These are phyloP conservation scores for Athetis lepigone DNA, from an alignment of 2,888 invertebrate species.

Conservation along the genomic window DNA sequence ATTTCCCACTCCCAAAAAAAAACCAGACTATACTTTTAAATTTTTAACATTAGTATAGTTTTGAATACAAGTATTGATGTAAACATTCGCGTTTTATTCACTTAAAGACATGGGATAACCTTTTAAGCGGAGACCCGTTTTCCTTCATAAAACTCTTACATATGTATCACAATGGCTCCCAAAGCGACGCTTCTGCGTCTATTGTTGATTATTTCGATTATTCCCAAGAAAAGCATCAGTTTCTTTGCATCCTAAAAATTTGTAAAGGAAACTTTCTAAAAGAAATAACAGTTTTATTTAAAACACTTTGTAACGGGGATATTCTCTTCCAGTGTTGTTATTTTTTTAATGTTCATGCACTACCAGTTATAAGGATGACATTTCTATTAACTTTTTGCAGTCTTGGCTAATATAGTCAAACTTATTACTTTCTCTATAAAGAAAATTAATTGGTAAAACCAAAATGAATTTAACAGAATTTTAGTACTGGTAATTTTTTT, in stretches of 20 bases:
- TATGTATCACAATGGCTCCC: slow-evolving; percentile 26
- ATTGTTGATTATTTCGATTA: slow-evolving; percentile 49
- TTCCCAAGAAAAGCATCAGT: slow-evolving; percentile 37
- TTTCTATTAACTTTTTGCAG: too few species aligned
- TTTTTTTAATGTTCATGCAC: neutral
- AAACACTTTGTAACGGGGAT: slow-evolving; percentile 3
- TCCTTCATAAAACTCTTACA: slow-evolving; percentile 20
- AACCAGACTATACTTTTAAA: too few species aligned
- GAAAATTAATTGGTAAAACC: too few species aligned
- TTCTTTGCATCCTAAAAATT: slow-evolving; percentile 24
- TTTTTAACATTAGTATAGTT: too few species aligned
- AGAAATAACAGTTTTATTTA: slow-evolving; percentile 31
- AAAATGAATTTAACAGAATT: too few species aligned
- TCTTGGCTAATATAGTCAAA: too few species aligned
- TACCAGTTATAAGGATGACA: too few species aligned
- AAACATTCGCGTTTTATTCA: neutral
- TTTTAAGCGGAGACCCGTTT: slow-evolving; percentile 26
- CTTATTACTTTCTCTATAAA: too few species aligned
- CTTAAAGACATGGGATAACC: slow-evolving; percentile 1
- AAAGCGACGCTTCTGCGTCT: slow-evolving; percentile 22
- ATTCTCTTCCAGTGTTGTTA: neutral
- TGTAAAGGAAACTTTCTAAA: slow-evolving; percentile 24
- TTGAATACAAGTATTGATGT: too few species aligned
- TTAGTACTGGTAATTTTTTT: too few species aligned
- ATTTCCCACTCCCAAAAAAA: too few species aligned